Evolutionary conservation across 2,888 invertebrate species (phyloP).

Genomic region (Conchocele bisecta): DNA sequence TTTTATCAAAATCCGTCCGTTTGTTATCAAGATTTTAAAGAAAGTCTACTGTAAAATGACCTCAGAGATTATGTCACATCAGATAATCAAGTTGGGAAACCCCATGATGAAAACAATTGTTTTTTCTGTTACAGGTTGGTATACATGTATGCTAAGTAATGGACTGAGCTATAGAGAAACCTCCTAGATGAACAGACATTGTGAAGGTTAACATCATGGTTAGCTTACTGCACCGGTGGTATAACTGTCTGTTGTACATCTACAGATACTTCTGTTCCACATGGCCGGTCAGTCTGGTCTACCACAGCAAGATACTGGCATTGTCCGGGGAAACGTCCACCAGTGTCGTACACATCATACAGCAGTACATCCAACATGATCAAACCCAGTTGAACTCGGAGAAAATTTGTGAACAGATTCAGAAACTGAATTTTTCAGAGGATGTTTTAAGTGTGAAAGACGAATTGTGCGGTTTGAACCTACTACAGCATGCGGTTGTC

Average conservation of each 20-base stretch:
- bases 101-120: background rate
- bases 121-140: too few species aligned
- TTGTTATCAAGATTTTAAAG: too few species aligned
- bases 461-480: conserved; percentile 87
- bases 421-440: conserved; percentile 63
- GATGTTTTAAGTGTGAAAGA: conserved; percentile 82
- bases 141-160: too few species aligned
- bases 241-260: conserved; percentile 60
- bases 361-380: conserved; percentile 52
- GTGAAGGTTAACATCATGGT: conserved; percentile 33
- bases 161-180: too few species aligned
- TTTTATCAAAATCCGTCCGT: too few species aligned
- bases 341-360: conserved; percentile 51
- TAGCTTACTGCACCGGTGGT: conserved; percentile 51
- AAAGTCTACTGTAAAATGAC: too few species aligned
- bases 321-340: conserved; percentile 56
- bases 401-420: conserved; percentile 48
- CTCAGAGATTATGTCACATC: background rate
- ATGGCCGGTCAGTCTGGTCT: conserved; percentile 67
- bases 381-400: background rate
- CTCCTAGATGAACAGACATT: too few species aligned
- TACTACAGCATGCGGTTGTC: conserved; percentile 89
- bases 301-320: conserved; percentile 44
- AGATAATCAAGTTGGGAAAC: background rate
- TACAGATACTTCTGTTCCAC: conserved; percentile 64